phyloP scores from a whole-genome alignment of 2,797 vertebrate genomes.

The Macropus fuliginosus region DNA sequence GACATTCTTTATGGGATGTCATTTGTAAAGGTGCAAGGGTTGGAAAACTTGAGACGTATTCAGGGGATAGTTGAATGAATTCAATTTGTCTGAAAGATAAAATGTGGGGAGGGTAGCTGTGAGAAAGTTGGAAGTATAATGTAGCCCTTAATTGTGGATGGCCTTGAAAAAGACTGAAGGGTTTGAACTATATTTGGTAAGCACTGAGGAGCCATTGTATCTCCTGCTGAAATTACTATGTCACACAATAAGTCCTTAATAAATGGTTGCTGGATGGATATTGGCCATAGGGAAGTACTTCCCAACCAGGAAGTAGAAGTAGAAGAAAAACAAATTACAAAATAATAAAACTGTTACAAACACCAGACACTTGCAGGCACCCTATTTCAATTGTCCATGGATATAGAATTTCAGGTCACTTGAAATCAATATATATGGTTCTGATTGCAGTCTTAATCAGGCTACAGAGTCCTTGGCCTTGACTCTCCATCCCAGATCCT shows the following conservation, averaged over 20 bases:
- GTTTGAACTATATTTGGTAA: neutral
- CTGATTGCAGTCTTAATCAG: neutral
- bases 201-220: neutral
- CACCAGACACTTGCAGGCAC: neutral
- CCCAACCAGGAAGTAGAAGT: neutral
- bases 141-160: neutral
- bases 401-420: neutral
- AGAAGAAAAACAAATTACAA: neutral
- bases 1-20: neutral
- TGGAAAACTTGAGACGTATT: neutral
- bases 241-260: neutral
- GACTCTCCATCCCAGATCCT: neutral
- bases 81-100: neutral
- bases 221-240: neutral
- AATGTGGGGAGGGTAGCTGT: neutral
- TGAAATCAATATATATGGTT: neutral
- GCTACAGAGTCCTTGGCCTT: neutral
- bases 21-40: neutral
- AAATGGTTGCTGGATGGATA: neutral
- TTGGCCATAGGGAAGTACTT: neutral
- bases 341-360: neutral
- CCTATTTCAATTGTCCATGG: neutral
- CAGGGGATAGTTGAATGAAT: neutral
- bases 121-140: neutral
- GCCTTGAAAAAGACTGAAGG: neutral